phyloP scores from a whole-genome alignment of 1,140 invertebrate genomes.

The Calephelis nemesis region DNA sequence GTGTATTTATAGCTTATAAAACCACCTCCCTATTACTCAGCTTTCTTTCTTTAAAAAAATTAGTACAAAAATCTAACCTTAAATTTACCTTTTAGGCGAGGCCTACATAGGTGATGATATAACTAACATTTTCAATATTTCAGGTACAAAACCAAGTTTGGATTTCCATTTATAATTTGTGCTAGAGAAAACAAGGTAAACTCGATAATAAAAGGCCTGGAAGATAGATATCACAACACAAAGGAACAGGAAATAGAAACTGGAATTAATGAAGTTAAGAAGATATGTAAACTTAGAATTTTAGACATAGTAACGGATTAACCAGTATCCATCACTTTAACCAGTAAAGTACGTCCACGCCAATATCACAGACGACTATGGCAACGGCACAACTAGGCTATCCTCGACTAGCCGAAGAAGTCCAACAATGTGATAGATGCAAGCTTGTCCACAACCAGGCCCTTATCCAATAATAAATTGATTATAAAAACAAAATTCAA shows the following conservation, averaged over 20 bases:
- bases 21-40: too few species aligned
- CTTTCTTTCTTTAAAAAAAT: too few species aligned
- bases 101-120: not conserved
- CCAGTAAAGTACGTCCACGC: not conserved
- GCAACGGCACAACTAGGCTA: too few species aligned
- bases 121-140: constrained; percentile 32
- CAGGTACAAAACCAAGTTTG: constrained; percentile 84
- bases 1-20: too few species aligned
- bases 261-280: constrained; percentile 85
- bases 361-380: too few species aligned
- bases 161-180: constrained; percentile 86
- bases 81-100: too few species aligned
- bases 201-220: constrained; percentile 80
- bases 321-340: not conserved
- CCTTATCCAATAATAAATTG: too few species aligned
- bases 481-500: too few species aligned
- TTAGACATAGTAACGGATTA: constrained; percentile 75
- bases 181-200: constrained; percentile 83
- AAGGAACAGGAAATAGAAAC: constrained; percentile 78
- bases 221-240: constrained; percentile 79
- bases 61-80: too few species aligned
- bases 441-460: too few species aligned
- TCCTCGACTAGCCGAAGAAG: too few species aligned
- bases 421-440: too few species aligned
- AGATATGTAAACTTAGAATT: constrained; percentile 82